Conservation (phyloP, 35 echinoderm and acorn worm species). For the Heliocidaris erythrogramma region DNA sequence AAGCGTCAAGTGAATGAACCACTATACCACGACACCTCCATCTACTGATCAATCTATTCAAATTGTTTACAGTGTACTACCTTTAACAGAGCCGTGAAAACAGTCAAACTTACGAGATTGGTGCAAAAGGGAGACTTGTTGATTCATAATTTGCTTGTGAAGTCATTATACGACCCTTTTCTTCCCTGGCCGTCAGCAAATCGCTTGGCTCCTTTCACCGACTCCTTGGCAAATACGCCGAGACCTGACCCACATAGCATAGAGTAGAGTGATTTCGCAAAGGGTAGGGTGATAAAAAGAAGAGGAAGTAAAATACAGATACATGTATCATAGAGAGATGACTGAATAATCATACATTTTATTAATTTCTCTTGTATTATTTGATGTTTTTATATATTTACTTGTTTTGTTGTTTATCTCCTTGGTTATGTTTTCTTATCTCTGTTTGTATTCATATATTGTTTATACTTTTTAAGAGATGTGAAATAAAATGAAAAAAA, state of each 20-base stretch:
- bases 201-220: slow-evolving; percentile 55
- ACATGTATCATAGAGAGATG: background rate
- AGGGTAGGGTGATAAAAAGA: background rate
- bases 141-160: slow-evolving; percentile 50
- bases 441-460: background rate
- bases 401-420: background rate
- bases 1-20: no score
- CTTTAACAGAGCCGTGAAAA: background rate
- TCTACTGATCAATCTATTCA: no score
- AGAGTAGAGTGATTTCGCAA: background rate
- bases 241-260: slow-evolving; percentile 24
- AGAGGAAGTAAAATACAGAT: background rate
- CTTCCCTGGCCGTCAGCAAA: slow-evolving; percentile 68
- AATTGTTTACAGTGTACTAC: no score
- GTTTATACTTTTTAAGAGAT: no score
- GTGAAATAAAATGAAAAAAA: no score
- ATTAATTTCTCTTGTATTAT: background rate
- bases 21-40: no score
- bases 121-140: background rate
- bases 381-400: background rate
- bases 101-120: background rate
- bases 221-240: slow-evolving; percentile 54
- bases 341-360: background rate
- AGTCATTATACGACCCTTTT: slow-evolving; percentile 53
- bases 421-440: background rate